Evolutionary conservation across 2,797 vertebrate genomes (phyloP), one percentile per base, ranked within the genome.

Genomic region (Eulemur coronatus): DNA sequence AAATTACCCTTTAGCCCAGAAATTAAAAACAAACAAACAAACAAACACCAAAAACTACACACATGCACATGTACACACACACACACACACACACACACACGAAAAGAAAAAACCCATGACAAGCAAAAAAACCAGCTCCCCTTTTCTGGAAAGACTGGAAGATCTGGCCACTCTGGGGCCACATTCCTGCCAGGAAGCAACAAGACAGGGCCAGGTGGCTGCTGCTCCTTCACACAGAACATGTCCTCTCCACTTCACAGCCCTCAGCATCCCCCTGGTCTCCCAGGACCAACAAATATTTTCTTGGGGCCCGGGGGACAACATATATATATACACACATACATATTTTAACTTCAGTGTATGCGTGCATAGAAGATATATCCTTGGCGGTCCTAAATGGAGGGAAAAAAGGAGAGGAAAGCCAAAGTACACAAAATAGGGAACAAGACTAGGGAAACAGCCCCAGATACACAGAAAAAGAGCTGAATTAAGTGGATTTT

Each of bases 101-200:
- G n/a, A n/a, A 43, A 1, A 43, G 6, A 46, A 38, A 38, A 38
- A 38, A 10, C 18, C 24, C 35, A 50, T 8, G 30, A 52, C 15
- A 46, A 69, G 61, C 55, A 41, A 81, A 76, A 55, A 43, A 57
- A 28, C 11, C 52, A 92, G 46, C 28, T 81, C 52, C 18, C 50
- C 61, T 94, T 55, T 65, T 93, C 78, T 59, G 22, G 76, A 73
- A 59, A 90, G 63, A 95, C 79, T 28, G 22, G 81, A 92, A 43
- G 4, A 95, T 84, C 87, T 88, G 61, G 79, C 63, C 9, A 57
- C 48, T 57, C 63, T 22, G 15, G 84, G 24, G 48, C 59, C 76
- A 96, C 67, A 93, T 84, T 91, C 87, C 73, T 89, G 72, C 57
- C 46, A 84, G 73, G 6, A 26, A 89, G 69, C 69, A 52, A 57